Base-by-base conservation (phyloP, 2,113 vertebrate genomes). In the Poicephalus gulielmi region DNA sequence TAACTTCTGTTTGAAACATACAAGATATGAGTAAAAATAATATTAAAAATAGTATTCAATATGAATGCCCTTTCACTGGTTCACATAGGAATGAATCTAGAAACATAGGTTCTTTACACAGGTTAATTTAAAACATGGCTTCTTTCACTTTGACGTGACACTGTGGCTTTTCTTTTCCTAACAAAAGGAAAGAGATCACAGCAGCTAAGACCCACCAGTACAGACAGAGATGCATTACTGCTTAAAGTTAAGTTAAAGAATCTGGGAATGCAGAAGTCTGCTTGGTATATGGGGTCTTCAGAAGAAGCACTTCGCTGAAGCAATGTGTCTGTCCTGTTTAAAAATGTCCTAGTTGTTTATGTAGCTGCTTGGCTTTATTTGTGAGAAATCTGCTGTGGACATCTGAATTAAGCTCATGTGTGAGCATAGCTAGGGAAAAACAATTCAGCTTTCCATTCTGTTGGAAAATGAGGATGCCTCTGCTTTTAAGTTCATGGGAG, bases 381-480 rank as follows among this genome's bases (percentile, higher is more conserved):
- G n/a, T 44, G 43, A 66, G 80, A 50, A 41, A 23, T 55, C 85
- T 92, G 50, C 97, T 68, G 77, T 97, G 97, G 95, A 59, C 75
- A 97, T 93, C 96, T 68, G 95, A 97, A 97, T 92, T 92, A 95
- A 70, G 47, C 75, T 98, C 81, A 47, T 97, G 97, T 96, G 97
- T 97, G 97, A 98, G 97, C 77, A 84, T 97, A 98, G 96, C 97
- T 79, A 83, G 41, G 33, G 23, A 66, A 35, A 90, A 82, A 95
- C 96, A 10, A 6, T 97, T 96, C 97, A 96, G 64, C 97, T 43
- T 98, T 98, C 97, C 75, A 7, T 98, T 98, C 96, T 91, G 86
- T 98, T 96, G 95, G 91, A 98, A 16, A 98, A 16, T 16, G 49
- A 50, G 24, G 49, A 50, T 52, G 7, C 60, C 9, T 43, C 23